These are phyloP conservation scores for Xenopus borealis DNA, from an alignment of 2,113 vertebrate genomes.

Conservation along the genomic window DNA sequence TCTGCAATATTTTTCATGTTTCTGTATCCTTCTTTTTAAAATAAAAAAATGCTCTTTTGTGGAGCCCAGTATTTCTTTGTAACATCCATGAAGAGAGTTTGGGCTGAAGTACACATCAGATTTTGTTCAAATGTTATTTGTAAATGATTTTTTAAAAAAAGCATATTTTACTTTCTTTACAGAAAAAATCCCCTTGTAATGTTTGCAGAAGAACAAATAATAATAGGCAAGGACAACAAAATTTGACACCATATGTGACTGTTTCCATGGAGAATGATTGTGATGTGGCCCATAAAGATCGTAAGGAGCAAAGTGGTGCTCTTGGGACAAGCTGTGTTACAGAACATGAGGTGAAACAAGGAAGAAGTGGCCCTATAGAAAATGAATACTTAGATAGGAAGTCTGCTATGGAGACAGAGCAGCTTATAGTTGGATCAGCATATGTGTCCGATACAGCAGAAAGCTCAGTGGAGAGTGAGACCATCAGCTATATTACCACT, in stretches of 20 bases:
- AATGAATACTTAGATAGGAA: conserved; percentile 63
- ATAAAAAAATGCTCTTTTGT: too few relatives aligned
- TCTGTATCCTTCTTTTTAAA: too few relatives aligned
- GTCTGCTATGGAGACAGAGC: conserved; percentile 83
- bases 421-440: conserved; percentile 72
- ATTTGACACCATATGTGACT: conserved; percentile 36
- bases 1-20: too few relatives aligned
- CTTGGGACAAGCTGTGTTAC: not conserved
- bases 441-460: conserved; percentile 48
- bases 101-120: too few relatives aligned
- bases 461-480: conserved; percentile 32
- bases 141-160: too few relatives aligned
- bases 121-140: too few relatives aligned
- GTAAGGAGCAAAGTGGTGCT: too few relatives aligned
- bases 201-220: not conserved
- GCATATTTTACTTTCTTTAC: not conserved
- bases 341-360: conserved; percentile 1
- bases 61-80: too few relatives aligned
- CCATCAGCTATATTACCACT: conserved; percentile 37
- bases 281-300: too few relatives aligned
- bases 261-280: conserved; percentile 39
- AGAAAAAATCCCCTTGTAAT: not conserved
- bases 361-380: conserved; percentile 60
- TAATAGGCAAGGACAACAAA: not conserved
- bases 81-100: too few relatives aligned